A percentile compares a stretch with the other conserved stretches of the same genome.
Evolutionary conservation across 2,113 vertebrate genomes (phyloP).

Genomic region (Thomomys bottae): DNA sequence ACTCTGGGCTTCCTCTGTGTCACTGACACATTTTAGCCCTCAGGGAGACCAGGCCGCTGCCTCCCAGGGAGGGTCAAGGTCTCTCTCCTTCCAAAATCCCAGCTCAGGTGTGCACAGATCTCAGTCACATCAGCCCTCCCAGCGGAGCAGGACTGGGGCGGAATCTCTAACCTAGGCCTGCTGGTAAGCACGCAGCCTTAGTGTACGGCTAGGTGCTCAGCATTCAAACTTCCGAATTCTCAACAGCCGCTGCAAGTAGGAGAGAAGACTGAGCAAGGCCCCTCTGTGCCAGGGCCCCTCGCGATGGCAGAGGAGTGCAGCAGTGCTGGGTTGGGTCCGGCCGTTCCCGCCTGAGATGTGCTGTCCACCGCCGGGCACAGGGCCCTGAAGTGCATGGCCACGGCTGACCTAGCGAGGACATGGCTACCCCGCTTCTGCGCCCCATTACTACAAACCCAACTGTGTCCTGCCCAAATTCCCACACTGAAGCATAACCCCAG

Average conservation of each 20-base stretch:
- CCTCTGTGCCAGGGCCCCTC: rapidly evolving
- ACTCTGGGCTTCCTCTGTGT: background rate
- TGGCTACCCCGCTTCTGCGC: background rate
- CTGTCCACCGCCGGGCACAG: background rate
- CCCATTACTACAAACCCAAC: rapidly evolving
- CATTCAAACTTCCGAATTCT: background rate
- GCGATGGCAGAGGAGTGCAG: background rate
- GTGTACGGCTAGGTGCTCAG: no score
- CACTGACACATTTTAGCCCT: background rate
- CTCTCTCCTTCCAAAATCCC: background rate
- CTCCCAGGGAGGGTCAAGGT: no score
- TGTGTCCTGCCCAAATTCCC: background rate
- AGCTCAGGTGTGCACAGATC: background rate
- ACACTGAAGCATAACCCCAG: background rate
- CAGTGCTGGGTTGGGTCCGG: rapidly evolving
- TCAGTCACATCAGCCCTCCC: background rate
- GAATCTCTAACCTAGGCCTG: background rate
- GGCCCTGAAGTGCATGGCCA: background rate
- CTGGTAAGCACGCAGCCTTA: background rate
- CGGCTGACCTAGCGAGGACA: background rate
- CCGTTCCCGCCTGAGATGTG: rapidly evolving
- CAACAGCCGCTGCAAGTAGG: rapidly evolving
- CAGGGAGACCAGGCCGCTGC: background rate
- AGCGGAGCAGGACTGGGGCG: background rate
- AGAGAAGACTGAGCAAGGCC: background rate